Base-by-base conservation (phyloP, 1,140 invertebrate genomes). In the Macrocentrus cingulum region DNA sequence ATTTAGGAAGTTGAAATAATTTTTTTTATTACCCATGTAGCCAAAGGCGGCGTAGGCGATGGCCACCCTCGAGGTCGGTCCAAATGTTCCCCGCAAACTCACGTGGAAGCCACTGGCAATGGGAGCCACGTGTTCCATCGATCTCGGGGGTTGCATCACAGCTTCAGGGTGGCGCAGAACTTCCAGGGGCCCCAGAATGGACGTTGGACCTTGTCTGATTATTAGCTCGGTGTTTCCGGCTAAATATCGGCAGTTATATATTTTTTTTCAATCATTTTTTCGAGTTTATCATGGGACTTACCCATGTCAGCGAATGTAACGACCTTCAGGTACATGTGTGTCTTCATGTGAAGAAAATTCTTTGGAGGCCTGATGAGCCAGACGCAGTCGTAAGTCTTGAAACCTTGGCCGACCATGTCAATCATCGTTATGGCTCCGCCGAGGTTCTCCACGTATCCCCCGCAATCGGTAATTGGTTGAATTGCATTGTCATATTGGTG, bases 381-480 rank as follows among this genome's bases (percentile, higher is more conserved):
- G 32, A 90, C 82, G 65, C 88, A 90, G 65, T 91, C 87, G 61
- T 86, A 90, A 0, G 81, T 79, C 66, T 84, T 83, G 0, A 81
- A 77, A 1, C 80, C 82, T 56, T 84, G 82, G 41, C 78, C 77
- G 5, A 87, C 83, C 87, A 90, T 89, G 62, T 89, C 84, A 84
- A 89, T 87, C 88, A 91, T 90, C 6, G 88, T 90, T 19, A 91
- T 90, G 8, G 85, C 84, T 0, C 88, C 88, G 2, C 88, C 88
- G 11, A 86, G 80, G 67, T 88, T 88, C 44, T 87, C 86, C 2
- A 90, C 88, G 67, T 85, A 84, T 46, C 88, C 88, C 13, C 88
- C 88, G 62, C 88, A 90, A 70, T 88, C 87, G 42, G 84, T 87
- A 50, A 85, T 83, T 41, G 85, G 84, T 53, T 83, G 81, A 45